These are phyloP conservation scores for Oncorhynchus masou DNA, from an alignment of 2,113 vertebrate species.

Conservation along the genomic window DNA sequence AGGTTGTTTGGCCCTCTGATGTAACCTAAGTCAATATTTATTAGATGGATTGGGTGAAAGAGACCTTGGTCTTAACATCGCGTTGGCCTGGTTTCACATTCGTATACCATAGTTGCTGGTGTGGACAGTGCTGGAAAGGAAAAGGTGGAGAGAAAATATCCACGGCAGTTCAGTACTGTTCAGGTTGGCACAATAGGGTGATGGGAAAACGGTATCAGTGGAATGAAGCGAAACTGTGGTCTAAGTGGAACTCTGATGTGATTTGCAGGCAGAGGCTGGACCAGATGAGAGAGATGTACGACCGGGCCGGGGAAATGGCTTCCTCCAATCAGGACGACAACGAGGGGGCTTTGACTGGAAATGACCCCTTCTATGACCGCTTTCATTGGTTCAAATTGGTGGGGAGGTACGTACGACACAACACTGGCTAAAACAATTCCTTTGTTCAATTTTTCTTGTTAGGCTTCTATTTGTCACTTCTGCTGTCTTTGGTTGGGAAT, in stretches of 20 bases:
- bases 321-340: conserved; percentile 81
- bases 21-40: too few relatives aligned
- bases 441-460: background rate
- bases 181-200: background rate
- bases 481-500: too few relatives aligned
- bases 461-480: too few relatives aligned
- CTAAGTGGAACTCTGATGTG: background rate
- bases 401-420: conserved; percentile 84
- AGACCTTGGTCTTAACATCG: too few relatives aligned
- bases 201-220: background rate
- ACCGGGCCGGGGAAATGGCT: conserved; percentile 92
- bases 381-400: conserved; percentile 99
- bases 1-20: too few relatives aligned
- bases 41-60: too few relatives aligned
- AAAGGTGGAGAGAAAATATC: too few relatives aligned
- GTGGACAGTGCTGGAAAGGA: too few relatives aligned
- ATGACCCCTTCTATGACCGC: conserved; percentile 95
- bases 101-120: too few relatives aligned
- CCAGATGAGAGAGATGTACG: conserved; percentile 98
- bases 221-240: background rate
- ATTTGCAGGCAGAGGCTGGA: conserved; percentile 86
- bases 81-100: too few relatives aligned
- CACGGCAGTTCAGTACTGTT: background rate
- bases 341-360: conserved; percentile 85
- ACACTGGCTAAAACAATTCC: background rate